These are phyloP conservation scores for Erythrocercus mccallii DNA, from an alignment of 2,113 vertebrate genomes.

Conservation along the genomic window DNA sequence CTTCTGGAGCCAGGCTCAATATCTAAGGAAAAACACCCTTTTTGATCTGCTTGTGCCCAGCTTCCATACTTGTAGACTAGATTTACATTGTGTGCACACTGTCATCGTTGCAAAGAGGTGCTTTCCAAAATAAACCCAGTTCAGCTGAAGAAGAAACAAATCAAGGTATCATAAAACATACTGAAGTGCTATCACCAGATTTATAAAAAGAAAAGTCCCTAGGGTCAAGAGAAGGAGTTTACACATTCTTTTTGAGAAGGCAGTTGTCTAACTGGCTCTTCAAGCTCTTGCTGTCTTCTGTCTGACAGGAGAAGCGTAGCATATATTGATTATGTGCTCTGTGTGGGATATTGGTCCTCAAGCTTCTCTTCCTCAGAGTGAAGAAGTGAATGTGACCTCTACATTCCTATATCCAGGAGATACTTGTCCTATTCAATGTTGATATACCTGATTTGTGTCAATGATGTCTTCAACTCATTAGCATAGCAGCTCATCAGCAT, in stretches of 20 bases:
- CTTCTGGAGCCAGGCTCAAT: not conserved
- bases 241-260: not conserved
- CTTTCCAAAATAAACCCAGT: not conserved
- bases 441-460: not conserved
- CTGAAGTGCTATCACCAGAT: not conserved
- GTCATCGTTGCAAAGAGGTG: not conserved
- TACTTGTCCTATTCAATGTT: not conserved
- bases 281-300: not conserved
- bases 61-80: not conserved
- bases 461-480: not conserved
- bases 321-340: constrained; percentile 24
- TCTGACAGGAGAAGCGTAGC: not conserved
- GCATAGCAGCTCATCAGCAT: not conserved
- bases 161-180: not conserved
- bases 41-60: not conserved
- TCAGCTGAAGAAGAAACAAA: not conserved
- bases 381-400: constrained; percentile 16
- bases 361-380: not conserved
- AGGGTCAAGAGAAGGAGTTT: not conserved
- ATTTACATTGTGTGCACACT: not conserved
- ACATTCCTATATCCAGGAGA: not conserved
- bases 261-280: not conserved
- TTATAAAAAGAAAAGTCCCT: not conserved
- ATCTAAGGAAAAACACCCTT: not conserved
- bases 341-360: not conserved